Conservation (phyloP, 1,140 invertebrate species). For the Nephila pilipes region DNA sequence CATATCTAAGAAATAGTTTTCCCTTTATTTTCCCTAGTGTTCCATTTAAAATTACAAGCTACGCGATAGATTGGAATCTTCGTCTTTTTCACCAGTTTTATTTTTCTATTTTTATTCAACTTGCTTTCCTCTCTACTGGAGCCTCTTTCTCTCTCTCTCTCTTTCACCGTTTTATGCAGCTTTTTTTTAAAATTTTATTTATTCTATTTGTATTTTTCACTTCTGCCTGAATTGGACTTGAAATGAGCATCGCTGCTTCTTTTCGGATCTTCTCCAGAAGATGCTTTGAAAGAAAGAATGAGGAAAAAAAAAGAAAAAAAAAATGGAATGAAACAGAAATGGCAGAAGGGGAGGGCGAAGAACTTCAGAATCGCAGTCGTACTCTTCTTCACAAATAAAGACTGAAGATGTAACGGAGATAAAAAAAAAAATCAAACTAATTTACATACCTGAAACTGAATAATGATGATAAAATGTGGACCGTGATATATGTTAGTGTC, state of each 20-base stretch:
- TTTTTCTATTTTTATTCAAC: not conserved
- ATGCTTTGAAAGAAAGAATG: not conserved
- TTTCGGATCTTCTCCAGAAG: slow-evolving; percentile 30
- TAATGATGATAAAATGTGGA: slow-evolving; percentile 56
- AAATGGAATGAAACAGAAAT: not conserved
- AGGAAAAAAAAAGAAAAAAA: not conserved
- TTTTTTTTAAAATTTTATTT: slow-evolving; percentile 58
- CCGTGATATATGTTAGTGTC: not conserved
- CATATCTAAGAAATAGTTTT: not conserved
- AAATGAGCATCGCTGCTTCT: slow-evolving; percentile 60
- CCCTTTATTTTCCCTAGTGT: not conserved
- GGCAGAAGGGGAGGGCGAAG: not conserved
- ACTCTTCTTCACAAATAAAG: slow-evolving; percentile 30
- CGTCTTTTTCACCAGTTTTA: slow-evolving; percentile 12
- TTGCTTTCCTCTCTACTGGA: not conserved
- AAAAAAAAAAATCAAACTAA: slow-evolving; percentile 45
- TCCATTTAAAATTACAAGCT: slow-evolving; percentile 65
- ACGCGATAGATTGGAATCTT: slow-evolving; percentile 62
- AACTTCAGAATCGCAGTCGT: not conserved
- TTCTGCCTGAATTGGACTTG: slow-evolving; percentile 45
- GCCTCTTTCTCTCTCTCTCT: not conserved
- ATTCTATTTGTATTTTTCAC: slow-evolving; percentile 71
- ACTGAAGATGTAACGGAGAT: not conserved
- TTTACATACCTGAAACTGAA: slow-evolving; percentile 57
- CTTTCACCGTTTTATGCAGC: not conserved